Percentiles rank a stretch among this genome's conserved stretches.
phyloP scores from a whole-genome alignment of 2,888 invertebrate species.

The Trichogramma dendrolimi region DNA sequence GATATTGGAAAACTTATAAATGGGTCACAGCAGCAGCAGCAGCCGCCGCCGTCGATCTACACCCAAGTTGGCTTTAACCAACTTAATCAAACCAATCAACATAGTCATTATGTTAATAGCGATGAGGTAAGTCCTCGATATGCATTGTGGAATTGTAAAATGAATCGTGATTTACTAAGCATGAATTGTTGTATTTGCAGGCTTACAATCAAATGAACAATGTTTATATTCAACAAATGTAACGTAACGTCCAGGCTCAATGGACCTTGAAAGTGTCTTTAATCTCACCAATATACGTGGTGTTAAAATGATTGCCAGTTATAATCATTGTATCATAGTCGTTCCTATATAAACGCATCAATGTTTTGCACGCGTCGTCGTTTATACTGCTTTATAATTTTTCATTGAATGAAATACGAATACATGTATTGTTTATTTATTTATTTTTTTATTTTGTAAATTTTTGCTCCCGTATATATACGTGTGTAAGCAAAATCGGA shows the following conservation, averaged over 20 bases:
- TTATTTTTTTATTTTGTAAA: too few relatives aligned
- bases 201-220: conserved; percentile 10
- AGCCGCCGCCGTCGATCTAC: conserved; percentile 11
- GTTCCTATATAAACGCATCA: too few relatives aligned
- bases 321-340: conserved; percentile 19
- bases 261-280: conserved; percentile 3
- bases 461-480: too few relatives aligned
- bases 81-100: not conserved
- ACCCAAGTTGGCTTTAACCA: conserved; percentile 14
- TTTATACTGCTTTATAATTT: too few relatives aligned
- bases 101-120: conserved; percentile 6
- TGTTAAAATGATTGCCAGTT: not conserved
- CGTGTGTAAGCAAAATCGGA: too few relatives aligned
- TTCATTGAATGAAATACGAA: too few relatives aligned
- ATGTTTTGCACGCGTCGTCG: too few relatives aligned
- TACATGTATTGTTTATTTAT: too few relatives aligned
- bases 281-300: conserved; percentile 2
- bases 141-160: not conserved
- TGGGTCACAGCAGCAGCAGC: conserved; percentile 4
- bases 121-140: conserved; percentile 18
- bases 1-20: conserved; percentile 8
- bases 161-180: not conserved
- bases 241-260: conserved; percentile 12
- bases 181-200: conserved; percentile 12
- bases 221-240: conserved; percentile 17